phyloP scores from a whole-genome alignment of 1,140 invertebrate genomes.

The Araneus ventricosus region DNA sequence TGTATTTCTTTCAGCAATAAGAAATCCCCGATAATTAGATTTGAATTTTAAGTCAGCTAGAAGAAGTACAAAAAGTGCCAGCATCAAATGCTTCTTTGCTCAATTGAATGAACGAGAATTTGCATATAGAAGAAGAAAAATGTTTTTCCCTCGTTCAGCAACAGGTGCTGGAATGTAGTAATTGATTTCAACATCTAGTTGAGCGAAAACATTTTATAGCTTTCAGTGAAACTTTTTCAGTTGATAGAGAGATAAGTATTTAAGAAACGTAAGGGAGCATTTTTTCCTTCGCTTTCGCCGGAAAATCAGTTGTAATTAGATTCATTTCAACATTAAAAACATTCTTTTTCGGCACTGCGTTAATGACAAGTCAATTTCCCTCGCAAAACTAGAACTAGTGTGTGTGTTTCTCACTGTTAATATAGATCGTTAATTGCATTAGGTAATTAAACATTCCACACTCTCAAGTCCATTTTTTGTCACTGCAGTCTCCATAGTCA shows the following conservation, averaged over 20 bases:
- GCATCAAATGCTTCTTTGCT: conserved; percentile 23
- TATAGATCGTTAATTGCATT: conserved; percentile 62
- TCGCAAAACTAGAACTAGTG: neutral
- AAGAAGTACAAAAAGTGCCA: neutral
- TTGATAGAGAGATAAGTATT: conserved; percentile 29
- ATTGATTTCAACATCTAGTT: conserved; percentile 43
- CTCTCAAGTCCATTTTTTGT: conserved; percentile 30
- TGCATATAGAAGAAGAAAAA: conserved; percentile 17
- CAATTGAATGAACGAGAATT: conserved; percentile 31
- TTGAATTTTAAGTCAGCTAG: conserved; percentile 40
- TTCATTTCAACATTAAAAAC: conserved; percentile 62
- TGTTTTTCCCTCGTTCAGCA: neutral
- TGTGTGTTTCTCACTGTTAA: conserved; percentile 1
- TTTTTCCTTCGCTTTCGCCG: neutral
- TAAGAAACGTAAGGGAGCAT: neutral
- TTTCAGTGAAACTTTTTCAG: conserved; percentile 39
- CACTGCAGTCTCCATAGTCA: neutral
- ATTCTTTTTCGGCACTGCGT: conserved; percentile 23
- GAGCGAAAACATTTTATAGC: conserved; percentile 52
- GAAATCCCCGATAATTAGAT: conserved; percentile 15
- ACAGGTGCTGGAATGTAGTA: conserved; percentile 41
- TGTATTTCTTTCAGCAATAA: neutral
- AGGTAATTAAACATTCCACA: conserved; percentile 69
- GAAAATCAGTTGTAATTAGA: conserved; percentile 65
- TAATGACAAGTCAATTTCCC: conserved; percentile 62